A percentile compares a stretch with the other conserved stretches of the same genome.
Conservation (phyloP, 2,888 invertebrate species). For the Tenthredo mesomela region DNA sequence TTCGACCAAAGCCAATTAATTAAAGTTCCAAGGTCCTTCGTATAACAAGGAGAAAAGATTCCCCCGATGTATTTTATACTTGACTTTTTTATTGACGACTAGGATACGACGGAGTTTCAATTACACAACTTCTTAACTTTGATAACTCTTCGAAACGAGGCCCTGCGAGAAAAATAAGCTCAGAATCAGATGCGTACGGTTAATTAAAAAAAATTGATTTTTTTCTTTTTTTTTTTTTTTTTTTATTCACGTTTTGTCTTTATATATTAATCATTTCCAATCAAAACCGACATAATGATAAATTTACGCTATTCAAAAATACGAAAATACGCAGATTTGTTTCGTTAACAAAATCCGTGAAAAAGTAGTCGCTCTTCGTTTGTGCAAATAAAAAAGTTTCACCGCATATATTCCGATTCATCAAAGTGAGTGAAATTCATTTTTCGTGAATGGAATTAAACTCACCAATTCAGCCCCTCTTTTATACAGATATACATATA, state of each 20-base stretch:
- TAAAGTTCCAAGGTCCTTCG: constrained; percentile 12
- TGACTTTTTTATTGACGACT: not conserved
- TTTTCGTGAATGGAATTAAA: not conserved
- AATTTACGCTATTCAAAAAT: not conserved
- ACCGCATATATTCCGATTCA: not conserved
- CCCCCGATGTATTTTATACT: not conserved
- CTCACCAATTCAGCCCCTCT: not conserved
- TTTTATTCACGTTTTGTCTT: not conserved
- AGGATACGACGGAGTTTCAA: not conserved
- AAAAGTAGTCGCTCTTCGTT: not conserved
- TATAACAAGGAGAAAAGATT: not conserved
- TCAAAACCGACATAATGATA: not conserved
- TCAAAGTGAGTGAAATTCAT: not conserved
- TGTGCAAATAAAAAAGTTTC: not conserved
- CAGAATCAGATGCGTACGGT: not conserved
- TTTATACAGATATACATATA: not conserved
- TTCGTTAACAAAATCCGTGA: not conserved
- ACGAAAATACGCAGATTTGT: not conserved
- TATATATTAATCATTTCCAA: not conserved
- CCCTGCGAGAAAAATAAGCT: not conserved
- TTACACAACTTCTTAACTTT: not conserved
- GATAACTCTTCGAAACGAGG: constrained; percentile 1
- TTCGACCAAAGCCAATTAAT: constrained; percentile 18
- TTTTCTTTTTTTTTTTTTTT: not conserved
- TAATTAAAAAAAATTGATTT: constrained; percentile 10